Conservation (phyloP, 2,888 invertebrate species). For the Brenthis hecate region DNA sequence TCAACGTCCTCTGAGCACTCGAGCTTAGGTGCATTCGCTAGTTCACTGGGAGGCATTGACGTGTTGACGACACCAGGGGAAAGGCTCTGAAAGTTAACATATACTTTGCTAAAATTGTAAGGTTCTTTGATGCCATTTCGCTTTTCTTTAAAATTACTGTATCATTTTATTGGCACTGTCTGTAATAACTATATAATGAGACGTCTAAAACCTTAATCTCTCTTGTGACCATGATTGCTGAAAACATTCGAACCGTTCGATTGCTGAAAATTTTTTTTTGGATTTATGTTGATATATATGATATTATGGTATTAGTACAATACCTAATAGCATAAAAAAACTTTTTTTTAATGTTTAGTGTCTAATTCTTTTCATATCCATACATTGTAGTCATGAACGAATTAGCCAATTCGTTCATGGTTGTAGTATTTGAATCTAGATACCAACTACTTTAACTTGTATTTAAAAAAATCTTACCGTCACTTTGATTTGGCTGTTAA, state of each 20-base stretch:
- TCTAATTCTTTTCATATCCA: not conserved
- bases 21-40: not conserved
- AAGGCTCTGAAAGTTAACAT: slow-evolving; percentile 72
- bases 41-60: slow-evolving; percentile 51
- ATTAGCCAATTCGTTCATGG: too few species aligned
- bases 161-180: too few species aligned
- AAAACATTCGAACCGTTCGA: too few species aligned
- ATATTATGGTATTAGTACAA: too few species aligned
- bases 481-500: slow-evolving; percentile 67
- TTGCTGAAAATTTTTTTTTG: too few species aligned
- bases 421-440: not conserved
- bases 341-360: not conserved
- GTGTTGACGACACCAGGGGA: slow-evolving; percentile 85
- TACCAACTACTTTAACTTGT: not conserved
- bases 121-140: too few species aligned
- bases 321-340: not conserved
- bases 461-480: slow-evolving; percentile 54
- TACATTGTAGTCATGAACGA: too few species aligned
- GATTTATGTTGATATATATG: too few species aligned
- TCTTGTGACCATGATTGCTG: too few species aligned
- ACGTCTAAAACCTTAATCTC: too few species aligned
- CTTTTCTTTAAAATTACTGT: too few species aligned
- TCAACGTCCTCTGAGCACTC: not conserved
- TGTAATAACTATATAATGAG: not conserved
- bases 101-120: too few species aligned